Percentiles rank a stretch among this genome's conserved stretches.
Conservation (phyloP, 2,797 vertebrate genomes). For the Danio tinwini region DNA sequence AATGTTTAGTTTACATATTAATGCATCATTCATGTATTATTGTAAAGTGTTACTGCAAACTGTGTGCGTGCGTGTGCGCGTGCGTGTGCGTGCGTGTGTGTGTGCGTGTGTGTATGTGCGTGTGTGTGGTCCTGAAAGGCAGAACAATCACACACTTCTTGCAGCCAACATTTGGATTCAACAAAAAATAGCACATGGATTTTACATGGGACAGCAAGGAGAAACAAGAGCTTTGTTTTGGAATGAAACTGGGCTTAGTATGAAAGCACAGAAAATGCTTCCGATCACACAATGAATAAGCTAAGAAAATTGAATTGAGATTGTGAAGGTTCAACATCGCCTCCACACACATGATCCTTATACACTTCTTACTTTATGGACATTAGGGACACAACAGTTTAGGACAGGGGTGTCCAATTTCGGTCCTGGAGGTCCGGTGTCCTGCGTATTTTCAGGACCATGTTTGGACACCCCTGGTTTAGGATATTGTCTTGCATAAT, state of each 20-base stretch:
- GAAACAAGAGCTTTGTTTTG: not conserved
- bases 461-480: too few relatives aligned
- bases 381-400: not conserved
- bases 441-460: too few relatives aligned
- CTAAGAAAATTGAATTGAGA: not conserved
- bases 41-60: too few relatives aligned
- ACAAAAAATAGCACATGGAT: not conserved
- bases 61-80: too few relatives aligned
- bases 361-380: not conserved
- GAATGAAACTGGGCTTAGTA: too few relatives aligned
- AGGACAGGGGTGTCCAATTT: too few relatives aligned
- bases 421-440: too few relatives aligned
- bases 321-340: not conserved
- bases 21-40: too few relatives aligned
- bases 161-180: not conserved
- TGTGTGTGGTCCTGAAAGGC: not conserved
- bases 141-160: not conserved
- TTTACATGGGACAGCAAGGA: not conserved
- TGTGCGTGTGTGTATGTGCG: too few relatives aligned
- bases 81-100: too few relatives aligned
- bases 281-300: not conserved
- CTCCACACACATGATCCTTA: not conserved
- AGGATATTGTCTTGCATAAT: not conserved
- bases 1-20: too few relatives aligned
- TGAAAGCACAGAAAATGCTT: not conserved